These are phyloP conservation scores for Bos javanicus DNA, from an alignment of 2,113 vertebrate genomes.

Conservation along the genomic window DNA sequence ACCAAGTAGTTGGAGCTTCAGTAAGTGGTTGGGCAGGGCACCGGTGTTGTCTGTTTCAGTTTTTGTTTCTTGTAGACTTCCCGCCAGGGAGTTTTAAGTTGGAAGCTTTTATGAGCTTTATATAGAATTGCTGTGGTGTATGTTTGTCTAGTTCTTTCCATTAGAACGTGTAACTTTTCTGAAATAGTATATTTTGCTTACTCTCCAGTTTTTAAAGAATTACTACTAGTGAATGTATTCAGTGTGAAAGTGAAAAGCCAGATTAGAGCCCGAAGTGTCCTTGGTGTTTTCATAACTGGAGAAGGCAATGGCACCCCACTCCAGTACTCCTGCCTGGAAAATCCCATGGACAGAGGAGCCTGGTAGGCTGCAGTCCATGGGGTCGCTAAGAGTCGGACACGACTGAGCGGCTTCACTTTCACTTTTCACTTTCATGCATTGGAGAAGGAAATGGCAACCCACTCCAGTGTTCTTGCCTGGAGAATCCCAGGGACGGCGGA, in stretches of 20 bases:
- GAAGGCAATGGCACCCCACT: too few relatives aligned
- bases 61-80: constrained; percentile 1
- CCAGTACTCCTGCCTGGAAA: too few relatives aligned
- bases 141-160: neutral
- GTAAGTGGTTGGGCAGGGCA: neutral
- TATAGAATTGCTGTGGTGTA: neutral
- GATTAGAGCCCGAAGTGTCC: neutral
- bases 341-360: too few relatives aligned
- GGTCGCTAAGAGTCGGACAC: too few relatives aligned
- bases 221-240: neutral
- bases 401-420: too few relatives aligned
- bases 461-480: too few relatives aligned
- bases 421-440: too few relatives aligned
- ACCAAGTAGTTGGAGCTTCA: neutral
- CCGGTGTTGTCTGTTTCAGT: neutral
- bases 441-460: too few relatives aligned
- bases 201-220: neutral
- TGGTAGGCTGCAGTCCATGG: too few relatives aligned
- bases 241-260: neutral
- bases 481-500: too few relatives aligned
- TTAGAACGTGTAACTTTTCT: neutral
- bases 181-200: neutral
- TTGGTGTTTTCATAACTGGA: neutral
- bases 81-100: neutral
- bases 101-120: neutral